Evolutionary conservation across 2,888 invertebrate species (phyloP).

Genomic region (Drosophila paranaensis): DNA sequence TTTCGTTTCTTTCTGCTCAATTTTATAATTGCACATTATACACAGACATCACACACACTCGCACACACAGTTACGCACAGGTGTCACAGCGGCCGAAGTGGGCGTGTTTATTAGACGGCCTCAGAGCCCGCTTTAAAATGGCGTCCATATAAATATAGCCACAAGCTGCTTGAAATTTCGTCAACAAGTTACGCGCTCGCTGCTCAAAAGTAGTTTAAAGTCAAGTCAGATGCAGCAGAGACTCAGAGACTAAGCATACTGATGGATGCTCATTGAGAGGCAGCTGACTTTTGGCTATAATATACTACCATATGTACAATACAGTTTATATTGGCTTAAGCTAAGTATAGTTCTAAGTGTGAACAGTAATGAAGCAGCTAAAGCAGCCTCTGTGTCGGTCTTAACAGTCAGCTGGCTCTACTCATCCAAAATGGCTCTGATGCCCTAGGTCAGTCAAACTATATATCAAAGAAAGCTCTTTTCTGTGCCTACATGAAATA

Average conservation of each 20-base stretch:
- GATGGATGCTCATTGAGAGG: not conserved
- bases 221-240: not conserved
- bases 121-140: slow-evolving; percentile 61
- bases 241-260: not conserved
- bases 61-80: slow-evolving; percentile 33
- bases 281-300: not conserved
- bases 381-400: no score
- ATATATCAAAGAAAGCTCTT: no score
- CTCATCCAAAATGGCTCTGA: no score
- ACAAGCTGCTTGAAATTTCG: slow-evolving; percentile 28
- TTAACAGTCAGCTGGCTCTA: no score
- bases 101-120: slow-evolving; percentile 71
- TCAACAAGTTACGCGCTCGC: slow-evolving; percentile 30
- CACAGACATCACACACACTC: slow-evolving; percentile 32
- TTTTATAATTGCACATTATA: slow-evolving; percentile 74
- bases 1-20: slow-evolving; percentile 29
- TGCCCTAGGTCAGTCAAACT: no score
- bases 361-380: no score
- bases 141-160: slow-evolving; percentile 59
- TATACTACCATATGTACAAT: no score
- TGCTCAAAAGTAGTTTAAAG: slow-evolving; percentile 10
- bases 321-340: no score
- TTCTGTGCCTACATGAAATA: no score
- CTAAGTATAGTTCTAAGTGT: no score
- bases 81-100: slow-evolving; percentile 55